Conservation (phyloP, 2,113 vertebrate genomes). For the Dipodomys merriami region DNA sequence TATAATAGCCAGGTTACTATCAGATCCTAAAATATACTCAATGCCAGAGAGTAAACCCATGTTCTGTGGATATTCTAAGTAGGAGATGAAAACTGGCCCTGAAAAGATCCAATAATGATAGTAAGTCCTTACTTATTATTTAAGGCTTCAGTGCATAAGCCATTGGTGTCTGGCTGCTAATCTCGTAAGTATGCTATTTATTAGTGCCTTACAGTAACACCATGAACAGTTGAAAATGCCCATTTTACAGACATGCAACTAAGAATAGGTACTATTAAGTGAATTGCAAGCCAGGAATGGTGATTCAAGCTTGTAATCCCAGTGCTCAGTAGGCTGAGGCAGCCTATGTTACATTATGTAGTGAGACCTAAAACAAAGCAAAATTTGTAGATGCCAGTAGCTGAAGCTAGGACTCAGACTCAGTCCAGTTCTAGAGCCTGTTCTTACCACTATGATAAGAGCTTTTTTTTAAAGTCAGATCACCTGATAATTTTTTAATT, state of each 20-base stretch:
- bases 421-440: not conserved
- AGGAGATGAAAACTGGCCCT: not conserved
- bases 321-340: too few species aligned
- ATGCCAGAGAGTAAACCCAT: not conserved
- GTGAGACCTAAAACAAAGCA: too few species aligned
- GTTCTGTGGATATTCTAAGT: not conserved
- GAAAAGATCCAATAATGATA: not conserved
- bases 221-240: not conserved
- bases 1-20: not conserved
- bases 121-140: not conserved
- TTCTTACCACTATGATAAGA: not conserved
- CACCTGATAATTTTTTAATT: not conserved
- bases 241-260: not conserved
- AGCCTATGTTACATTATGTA: too few species aligned
- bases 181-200: not conserved
- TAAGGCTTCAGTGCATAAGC: too few species aligned
- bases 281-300: not conserved
- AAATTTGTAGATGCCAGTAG: not conserved
- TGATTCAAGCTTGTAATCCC: too few species aligned
- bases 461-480: not conserved
- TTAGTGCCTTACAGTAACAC: not conserved
- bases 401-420: not conserved
- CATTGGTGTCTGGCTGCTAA: not conserved
- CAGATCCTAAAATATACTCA: not conserved
- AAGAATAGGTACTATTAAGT: not conserved